Conservation (phyloP, 2,113 vertebrate genomes). For the Chrysemys picta region DNA sequence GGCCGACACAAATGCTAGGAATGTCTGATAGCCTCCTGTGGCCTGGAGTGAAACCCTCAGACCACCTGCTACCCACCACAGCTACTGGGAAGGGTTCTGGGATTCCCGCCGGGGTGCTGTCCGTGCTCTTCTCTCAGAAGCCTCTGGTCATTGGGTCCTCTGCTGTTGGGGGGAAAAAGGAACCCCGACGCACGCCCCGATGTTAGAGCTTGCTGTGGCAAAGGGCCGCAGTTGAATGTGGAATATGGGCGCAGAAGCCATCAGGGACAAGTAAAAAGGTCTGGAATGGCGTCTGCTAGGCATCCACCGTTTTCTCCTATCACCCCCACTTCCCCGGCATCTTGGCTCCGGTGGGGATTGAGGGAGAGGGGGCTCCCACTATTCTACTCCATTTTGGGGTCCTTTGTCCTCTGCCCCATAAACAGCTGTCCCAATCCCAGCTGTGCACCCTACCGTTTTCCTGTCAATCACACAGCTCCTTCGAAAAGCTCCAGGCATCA, state of each 20-base stretch:
- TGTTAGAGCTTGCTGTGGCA: neutral
- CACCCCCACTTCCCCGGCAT: neutral
- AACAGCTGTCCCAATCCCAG: neutral
- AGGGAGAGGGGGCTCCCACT: too few species aligned
- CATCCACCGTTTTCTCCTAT: neutral
- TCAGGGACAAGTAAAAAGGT: neutral
- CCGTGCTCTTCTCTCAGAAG: neutral
- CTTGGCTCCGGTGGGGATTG: neutral
- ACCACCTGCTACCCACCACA: neutral
- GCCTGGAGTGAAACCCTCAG: neutral
- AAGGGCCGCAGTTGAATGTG: neutral
- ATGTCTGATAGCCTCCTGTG: neutral
- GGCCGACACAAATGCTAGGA: neutral
- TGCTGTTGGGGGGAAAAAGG: neutral
- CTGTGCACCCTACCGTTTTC: neutral
- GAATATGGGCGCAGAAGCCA: neutral
- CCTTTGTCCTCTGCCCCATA: neutral
- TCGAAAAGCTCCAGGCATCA: neutral
- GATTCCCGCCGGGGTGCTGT: neutral
- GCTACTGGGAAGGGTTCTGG: neutral
- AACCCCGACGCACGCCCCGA: neutral
- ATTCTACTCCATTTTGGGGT: neutral
- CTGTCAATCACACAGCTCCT: too few species aligned
- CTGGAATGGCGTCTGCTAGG: neutral
- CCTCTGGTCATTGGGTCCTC: neutral